These are phyloP conservation scores for Auanema sp. DNA, from an alignment of 2,888 invertebrate species.

Conservation along the genomic window DNA sequence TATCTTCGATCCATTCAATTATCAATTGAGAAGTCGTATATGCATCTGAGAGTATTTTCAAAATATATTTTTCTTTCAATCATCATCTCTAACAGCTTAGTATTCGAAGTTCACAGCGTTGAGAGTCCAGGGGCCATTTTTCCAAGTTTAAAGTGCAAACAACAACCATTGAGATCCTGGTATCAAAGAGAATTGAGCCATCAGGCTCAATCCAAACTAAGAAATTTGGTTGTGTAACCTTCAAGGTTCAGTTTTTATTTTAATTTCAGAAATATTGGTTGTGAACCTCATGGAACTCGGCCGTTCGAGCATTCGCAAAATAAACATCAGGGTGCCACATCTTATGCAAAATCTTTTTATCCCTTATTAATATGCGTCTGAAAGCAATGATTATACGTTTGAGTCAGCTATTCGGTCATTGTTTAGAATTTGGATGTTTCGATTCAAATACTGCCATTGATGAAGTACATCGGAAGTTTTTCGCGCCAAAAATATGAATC, in stretches of 20 bases:
- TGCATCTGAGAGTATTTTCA: slow-evolving; percentile 55
- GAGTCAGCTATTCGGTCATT: not conserved
- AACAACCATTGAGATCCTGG: slow-evolving; percentile 51
- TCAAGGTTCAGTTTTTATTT: slow-evolving; percentile 1
- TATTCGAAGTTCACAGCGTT: slow-evolving; percentile 60
- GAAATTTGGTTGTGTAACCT: slow-evolving; percentile 64
- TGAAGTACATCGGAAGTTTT: too few relatives aligned
- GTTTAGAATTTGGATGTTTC: too few relatives aligned
- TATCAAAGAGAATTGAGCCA: slow-evolving; percentile 63
- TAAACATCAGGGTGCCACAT: slow-evolving; percentile 64
- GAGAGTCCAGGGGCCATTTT: slow-evolving; percentile 62
- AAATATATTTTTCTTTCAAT: not conserved
- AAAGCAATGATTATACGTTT: slow-evolving; percentile 2
- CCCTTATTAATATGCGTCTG: slow-evolving; percentile 47
- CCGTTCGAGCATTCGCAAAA: slow-evolving; percentile 62
- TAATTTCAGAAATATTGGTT: not conserved
- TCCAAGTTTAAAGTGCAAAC: slow-evolving; percentile 62
- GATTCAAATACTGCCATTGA: too few relatives aligned
- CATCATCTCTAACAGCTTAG: slow-evolving; percentile 54
- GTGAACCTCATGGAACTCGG: slow-evolving; percentile 59
- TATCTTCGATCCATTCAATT: slow-evolving; percentile 55
- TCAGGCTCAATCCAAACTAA: slow-evolving; percentile 63
- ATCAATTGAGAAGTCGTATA: slow-evolving; percentile 61
- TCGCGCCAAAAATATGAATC: too few relatives aligned
- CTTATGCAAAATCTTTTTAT: slow-evolving; percentile 45